Percentiles rank a stretch among this genome's conserved stretches.
phyloP scores from a whole-genome alignment of 1,140 invertebrate genomes.

The Caerostris extrusa region DNA sequence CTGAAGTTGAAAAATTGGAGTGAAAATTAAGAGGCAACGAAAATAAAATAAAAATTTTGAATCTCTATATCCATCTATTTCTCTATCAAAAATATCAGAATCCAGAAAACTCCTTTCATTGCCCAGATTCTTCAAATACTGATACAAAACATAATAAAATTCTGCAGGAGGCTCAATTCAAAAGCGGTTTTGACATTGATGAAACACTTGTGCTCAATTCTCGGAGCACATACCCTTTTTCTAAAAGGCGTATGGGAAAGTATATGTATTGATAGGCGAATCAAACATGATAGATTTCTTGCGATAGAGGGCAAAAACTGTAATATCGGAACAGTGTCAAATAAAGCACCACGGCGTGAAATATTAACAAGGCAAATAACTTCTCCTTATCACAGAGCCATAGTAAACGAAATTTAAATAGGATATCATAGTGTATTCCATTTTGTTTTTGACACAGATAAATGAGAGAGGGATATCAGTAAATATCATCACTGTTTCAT shows the following conservation, averaged over 20 bases:
- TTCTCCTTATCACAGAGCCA: neutral
- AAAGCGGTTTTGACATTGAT: conserved; percentile 62
- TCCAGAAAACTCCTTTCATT: conserved; percentile 31
- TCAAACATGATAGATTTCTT: conserved; percentile 50
- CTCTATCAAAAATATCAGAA: neutral
- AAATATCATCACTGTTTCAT: conserved; percentile 10
- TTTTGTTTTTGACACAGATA: conserved; percentile 45
- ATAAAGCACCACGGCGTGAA: neutral
- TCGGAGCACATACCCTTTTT: conserved; percentile 57
- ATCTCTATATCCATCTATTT: conserved; percentile 12
- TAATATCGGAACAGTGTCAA: conserved; percentile 41
- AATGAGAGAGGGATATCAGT: conserved; percentile 24
- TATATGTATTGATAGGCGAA: conserved; percentile 68
- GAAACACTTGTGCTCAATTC: conserved; percentile 57
- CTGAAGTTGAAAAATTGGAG: conserved; percentile 66
- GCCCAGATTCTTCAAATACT: conserved; percentile 24
- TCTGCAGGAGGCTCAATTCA: neutral
- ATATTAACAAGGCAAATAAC: conserved; percentile 34
- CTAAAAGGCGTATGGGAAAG: neutral
- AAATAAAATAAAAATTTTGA: neutral
- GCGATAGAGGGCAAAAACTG: conserved; percentile 29
- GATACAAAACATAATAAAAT: conserved; percentile 55
- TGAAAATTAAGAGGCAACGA: conserved; percentile 46
- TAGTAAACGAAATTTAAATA: conserved; percentile 73
- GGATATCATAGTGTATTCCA: conserved; percentile 5